These are phyloP conservation scores for Drosophila athabasca DNA, from an alignment of 1,140 invertebrate species.

Conservation along the genomic window DNA sequence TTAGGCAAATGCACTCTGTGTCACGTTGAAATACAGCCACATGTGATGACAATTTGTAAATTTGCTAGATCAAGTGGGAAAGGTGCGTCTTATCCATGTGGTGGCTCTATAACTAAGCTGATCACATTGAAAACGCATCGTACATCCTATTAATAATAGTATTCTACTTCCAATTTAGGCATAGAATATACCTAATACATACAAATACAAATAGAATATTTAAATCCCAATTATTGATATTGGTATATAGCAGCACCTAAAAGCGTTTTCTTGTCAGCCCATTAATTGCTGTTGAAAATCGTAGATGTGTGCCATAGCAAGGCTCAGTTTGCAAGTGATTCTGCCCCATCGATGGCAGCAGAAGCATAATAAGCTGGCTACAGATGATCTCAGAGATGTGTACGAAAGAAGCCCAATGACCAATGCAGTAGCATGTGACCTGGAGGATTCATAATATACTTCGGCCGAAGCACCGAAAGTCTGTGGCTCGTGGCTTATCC, in stretches of 20 bases:
- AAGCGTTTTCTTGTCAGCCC: constrained; percentile 65
- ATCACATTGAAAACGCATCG: constrained; percentile 61
- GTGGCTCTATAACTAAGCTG: neutral
- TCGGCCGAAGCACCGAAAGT: no score
- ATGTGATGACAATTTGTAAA: constrained; percentile 75
- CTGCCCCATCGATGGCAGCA: constrained; percentile 3
- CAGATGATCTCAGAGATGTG: constrained; percentile 6
- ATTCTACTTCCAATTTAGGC: no score
- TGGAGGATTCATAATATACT: no score
- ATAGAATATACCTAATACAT: no score
- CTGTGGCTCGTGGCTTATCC: no score
- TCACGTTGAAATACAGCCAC: constrained; percentile 47
- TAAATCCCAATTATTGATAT: no score
- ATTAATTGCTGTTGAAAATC: constrained; percentile 60
- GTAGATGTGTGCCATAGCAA: constrained; percentile 61
- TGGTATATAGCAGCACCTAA: constrained; percentile 43
- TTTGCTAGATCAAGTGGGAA: constrained; percentile 57
- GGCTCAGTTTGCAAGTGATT: constrained; percentile 54
- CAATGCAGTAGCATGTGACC: no score
- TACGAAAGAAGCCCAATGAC: no score
- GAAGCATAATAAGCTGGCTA: constrained; percentile 33
- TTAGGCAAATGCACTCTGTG: constrained; percentile 74
- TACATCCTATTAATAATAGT: constrained; percentile 21
- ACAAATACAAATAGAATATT: neutral
- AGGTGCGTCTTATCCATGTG: constrained; percentile 68